Evolutionary conservation across 2,888 invertebrate genomes (phyloP), one percentile per base, ranked within the genome.

Genomic region (Gastrophysa polygoni): DNA sequence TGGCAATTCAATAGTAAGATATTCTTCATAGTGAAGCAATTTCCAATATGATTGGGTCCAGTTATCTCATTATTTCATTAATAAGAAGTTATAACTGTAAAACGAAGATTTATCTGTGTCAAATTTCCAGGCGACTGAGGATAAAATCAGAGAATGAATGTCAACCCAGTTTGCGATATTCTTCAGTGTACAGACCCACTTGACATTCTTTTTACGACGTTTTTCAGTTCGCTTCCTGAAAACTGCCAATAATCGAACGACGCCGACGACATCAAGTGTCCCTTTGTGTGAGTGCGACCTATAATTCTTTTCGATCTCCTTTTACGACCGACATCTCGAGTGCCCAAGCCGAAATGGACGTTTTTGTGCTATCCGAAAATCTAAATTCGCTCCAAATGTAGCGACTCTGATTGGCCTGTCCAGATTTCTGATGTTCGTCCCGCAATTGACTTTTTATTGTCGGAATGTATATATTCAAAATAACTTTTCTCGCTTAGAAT

Each of bases 171-270:
- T n/a, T 14, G 14, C 3, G n/a, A 38, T 38, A 38, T 38, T 38
- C 38, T 29, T 38, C 43, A 20, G 24, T 24, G 18, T 28, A 28
- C 34, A 38, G 18, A 21, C 43, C 43, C 48, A 48, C 55, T 59
- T 46, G 48, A 55, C 59, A 59, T 55, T 32, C 55, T 59, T 59
- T 59, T 59, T 59, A 55, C 54, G 29, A 47, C 28, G 38, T 52
- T 55, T 59, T 59, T 49, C 28, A 48, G 43, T 59, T 55, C 48
- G 38, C 20, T 28, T 55, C 48, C 29, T 54, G 54, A 59, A 54
- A 59, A 51, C 21, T n/a, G 11, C 38, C 59, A 38, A 55, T 55
- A 59, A 59, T 59, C 43, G 24, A 34, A 43, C 21, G 34, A 54
- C 43, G 43, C 14, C 16, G 43, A 17, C 21, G 43, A 44, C 54